Conservation (phyloP, 2,888 invertebrate genomes). For the Lissonota sp. region DNA sequence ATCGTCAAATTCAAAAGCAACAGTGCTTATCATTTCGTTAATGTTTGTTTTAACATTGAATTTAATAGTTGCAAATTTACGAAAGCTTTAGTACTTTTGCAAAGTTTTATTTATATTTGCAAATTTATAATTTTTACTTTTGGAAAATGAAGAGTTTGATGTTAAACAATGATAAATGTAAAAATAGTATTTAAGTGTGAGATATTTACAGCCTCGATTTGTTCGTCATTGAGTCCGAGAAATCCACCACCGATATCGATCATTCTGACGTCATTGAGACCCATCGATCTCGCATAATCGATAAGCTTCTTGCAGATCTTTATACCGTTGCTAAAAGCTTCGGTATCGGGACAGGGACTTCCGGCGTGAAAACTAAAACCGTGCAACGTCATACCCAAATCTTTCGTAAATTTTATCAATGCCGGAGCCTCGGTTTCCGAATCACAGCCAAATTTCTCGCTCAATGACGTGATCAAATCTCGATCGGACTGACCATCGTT, state of each 20-base stretch:
- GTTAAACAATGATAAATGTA: no score
- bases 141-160: no score
- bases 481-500: conserved; percentile 72
- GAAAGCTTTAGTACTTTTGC: no score
- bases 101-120: no score
- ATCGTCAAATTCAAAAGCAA: no score
- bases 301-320: conserved; percentile 84
- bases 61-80: no score
- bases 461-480: conserved; percentile 64
- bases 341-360: conserved; percentile 80
- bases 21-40: no score
- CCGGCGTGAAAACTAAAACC: conserved; percentile 82
- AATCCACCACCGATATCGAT: conserved; percentile 87
- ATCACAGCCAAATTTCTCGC: conserved; percentile 80
- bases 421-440: conserved; percentile 72
- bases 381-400: conserved; percentile 75
- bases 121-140: no score
- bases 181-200: not conserved
- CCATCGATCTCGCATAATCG: conserved; percentile 84
- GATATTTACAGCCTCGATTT: conserved; percentile 83
- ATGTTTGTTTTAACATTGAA: no score
- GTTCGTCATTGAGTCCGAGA: conserved; percentile 83
- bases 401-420: conserved; percentile 73
- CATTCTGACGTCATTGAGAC: conserved; percentile 85
- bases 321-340: conserved; percentile 85